Conservation (phyloP, 2,888 invertebrate genomes). For the Lithophane semibrunnea region DNA sequence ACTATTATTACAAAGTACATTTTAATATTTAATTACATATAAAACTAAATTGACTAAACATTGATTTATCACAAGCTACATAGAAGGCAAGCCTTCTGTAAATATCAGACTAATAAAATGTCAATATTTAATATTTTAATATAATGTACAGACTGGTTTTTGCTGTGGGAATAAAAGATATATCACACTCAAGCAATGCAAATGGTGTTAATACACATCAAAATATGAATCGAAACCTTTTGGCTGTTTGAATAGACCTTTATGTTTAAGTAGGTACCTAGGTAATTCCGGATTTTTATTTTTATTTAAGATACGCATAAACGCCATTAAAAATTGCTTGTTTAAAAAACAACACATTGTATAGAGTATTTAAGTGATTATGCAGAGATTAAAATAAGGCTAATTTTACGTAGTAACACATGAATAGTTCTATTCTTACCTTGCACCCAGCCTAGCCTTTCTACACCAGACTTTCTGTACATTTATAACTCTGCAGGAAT, state of each 20-base stretch:
- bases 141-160: conserved; percentile 6
- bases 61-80: conserved; percentile 64
- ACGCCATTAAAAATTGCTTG: not conserved
- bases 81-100: conserved; percentile 54
- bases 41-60: conserved; percentile 70
- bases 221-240: not conserved
- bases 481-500: conserved; percentile 44
- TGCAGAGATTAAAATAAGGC: conserved; percentile 52
- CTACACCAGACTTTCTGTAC: not conserved
- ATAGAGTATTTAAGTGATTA: conserved; percentile 13
- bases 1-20: conserved; percentile 34
- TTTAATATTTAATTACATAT: conserved; percentile 46
- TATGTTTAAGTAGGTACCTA: too few relatives aligned
- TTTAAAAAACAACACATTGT: conserved; percentile 4
- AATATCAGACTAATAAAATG: conserved; percentile 59
- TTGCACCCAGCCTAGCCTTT: conserved; percentile 9
- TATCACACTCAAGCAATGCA: conserved; percentile 22
- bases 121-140: conserved; percentile 38
- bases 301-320: conserved; percentile 9
- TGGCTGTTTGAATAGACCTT: not conserved
- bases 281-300: not conserved
- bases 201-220: conserved; percentile 7
- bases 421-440: conserved; percentile 12
- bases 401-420: conserved; percentile 32
- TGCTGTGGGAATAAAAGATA: conserved; percentile 22